Percentiles rank a stretch among this genome's conserved stretches.
Conservation (phyloP, 1,140 invertebrate genomes). For the Drosophila biarmipes region DNA sequence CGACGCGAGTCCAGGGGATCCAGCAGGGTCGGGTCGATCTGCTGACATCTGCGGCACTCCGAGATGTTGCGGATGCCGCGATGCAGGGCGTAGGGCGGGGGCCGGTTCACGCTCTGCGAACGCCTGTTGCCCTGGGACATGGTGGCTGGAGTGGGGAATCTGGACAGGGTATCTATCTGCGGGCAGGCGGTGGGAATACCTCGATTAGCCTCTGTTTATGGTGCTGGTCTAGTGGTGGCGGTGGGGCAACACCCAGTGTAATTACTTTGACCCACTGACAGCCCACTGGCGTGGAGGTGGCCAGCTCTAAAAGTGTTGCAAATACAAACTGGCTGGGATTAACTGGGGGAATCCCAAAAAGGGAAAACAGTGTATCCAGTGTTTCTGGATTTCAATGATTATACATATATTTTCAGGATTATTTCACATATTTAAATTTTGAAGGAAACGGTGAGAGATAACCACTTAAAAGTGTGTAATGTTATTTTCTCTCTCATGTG, state of each 20-base stretch:
- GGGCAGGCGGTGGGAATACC: constrained; percentile 6
- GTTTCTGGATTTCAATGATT: too few species aligned
- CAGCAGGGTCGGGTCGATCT: not conserved
- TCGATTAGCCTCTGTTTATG: constrained; percentile 24
- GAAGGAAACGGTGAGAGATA: too few species aligned
- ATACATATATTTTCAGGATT: too few species aligned
- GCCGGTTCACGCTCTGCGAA: not conserved
- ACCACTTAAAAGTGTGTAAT: too few species aligned
- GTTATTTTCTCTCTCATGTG: too few species aligned
- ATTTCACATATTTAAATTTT: too few species aligned
- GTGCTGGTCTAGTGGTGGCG: not conserved
- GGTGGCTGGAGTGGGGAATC: not conserved
- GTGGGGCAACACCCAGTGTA: constrained; percentile 32
- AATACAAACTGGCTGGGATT: not conserved
- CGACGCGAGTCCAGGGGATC: not conserved
- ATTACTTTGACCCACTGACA: constrained; percentile 69
- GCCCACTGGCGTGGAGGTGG: constrained; percentile 8
- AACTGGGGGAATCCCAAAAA: not conserved
- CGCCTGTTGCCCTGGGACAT: not conserved
- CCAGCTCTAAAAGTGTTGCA: not conserved
- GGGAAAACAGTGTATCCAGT: not conserved
- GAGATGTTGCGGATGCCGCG: not conserved
- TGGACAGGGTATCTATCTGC: not conserved
- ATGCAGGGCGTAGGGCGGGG: not conserved
- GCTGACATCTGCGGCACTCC: not conserved